Percentiles rank a stretch among this genome's conserved stretches.
These are phyloP conservation scores for Sthenelais limicola DNA, from an alignment of 2,888 invertebrate species.

Conservation along the genomic window DNA sequence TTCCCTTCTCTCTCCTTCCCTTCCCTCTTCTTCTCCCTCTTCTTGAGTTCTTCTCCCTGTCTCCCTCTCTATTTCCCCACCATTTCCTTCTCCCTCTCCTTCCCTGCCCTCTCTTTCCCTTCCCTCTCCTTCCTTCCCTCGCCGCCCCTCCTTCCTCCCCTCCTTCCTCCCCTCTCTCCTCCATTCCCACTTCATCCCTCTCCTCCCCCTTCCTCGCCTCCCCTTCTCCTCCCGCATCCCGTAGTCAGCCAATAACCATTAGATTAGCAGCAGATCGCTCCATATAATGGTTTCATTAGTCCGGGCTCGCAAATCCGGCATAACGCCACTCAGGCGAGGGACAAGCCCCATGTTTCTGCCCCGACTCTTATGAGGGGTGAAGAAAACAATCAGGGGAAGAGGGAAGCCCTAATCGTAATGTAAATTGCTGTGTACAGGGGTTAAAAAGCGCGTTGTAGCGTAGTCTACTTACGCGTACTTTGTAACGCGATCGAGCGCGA, in stretches of 20 bases:
- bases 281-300: constrained; percentile 24
- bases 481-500: too few relatives aligned
- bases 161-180: neutral
- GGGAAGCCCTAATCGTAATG: constrained; percentile 14
- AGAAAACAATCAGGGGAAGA: neutral
- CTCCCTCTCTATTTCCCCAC: neutral
- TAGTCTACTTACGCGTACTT: too few relatives aligned
- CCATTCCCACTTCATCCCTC: constrained; percentile 1
- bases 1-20: neutral
- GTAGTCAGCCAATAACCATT: constrained; percentile 26
- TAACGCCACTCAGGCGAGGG: neutral
- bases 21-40: neutral
- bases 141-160: neutral
- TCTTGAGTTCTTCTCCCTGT: neutral
- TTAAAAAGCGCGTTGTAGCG: neutral
- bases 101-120: neutral
- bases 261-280: constrained; percentile 9
- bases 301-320: neutral
- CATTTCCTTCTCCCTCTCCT: neutral
- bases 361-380: too few relatives aligned
- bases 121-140: neutral
- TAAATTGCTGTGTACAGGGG: neutral
- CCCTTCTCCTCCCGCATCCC: neutral
- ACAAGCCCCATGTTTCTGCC: too few relatives aligned
- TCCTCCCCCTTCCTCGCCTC: constrained; percentile 7